Evolutionary conservation across 2,888 invertebrate species (phyloP).

Genomic region (Ceriagrion tenellum): DNA sequence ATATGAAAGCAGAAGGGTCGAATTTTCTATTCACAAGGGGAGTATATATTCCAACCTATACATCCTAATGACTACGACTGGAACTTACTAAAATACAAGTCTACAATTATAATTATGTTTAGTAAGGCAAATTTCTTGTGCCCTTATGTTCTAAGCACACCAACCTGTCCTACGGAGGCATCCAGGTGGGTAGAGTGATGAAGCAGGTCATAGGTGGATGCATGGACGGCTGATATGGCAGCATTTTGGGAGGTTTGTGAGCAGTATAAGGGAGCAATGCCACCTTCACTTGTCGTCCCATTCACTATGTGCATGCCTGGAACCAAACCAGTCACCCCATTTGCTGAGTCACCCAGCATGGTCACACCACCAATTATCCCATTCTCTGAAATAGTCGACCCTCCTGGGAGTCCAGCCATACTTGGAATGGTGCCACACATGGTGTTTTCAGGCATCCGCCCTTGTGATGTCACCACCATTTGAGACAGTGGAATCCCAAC

Average conservation of each 20-base stretch:
- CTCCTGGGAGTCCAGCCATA: slow-evolving; percentile 56
- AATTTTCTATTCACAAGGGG: neutral
- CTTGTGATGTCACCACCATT: slow-evolving; percentile 58
- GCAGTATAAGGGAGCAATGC: slow-evolving; percentile 46
- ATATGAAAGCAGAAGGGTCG: neutral
- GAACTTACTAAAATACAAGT: neutral
- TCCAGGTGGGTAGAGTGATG: slow-evolving; percentile 55
- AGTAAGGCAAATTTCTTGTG: neutral
- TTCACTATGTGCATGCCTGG: slow-evolving; percentile 57
- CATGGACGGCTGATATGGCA: slow-evolving; percentile 62
- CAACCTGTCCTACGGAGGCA: slow-evolving; percentile 57
- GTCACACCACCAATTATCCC: slow-evolving; percentile 45
- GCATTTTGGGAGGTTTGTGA: slow-evolving; percentile 50
- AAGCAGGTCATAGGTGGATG: slow-evolving; percentile 29
- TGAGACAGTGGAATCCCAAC: slow-evolving; percentile 50
- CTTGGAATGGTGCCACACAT: slow-evolving; percentile 53
- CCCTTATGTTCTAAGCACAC: neutral
- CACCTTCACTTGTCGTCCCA: slow-evolving; percentile 41
- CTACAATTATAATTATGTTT: neutral
- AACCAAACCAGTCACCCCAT: slow-evolving; percentile 48
- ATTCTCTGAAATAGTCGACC: slow-evolving; percentile 44
- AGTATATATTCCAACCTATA: neutral
- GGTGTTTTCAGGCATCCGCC: neutral
- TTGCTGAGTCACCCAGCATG: slow-evolving; percentile 24
- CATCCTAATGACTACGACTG: neutral